Percentiles rank a stretch among this genome's conserved stretches.
phyloP scores from a whole-genome alignment of 1,140 invertebrate genomes.

The Drosophila tsacasi region DNA sequence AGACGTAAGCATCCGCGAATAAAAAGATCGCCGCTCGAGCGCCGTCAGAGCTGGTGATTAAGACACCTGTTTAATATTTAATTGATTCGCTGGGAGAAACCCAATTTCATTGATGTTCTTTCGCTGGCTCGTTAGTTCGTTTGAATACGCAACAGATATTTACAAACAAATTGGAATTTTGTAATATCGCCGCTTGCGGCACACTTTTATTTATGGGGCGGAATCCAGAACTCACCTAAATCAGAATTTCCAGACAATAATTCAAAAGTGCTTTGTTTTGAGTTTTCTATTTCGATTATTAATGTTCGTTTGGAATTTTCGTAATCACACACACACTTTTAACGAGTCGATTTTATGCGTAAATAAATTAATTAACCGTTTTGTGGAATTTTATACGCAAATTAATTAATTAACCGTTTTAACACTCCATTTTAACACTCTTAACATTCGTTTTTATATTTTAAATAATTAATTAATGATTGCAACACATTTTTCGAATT shows the following conservation, averaged over 20 bases:
- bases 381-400: conserved; percentile 16
- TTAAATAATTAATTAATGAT: conserved; percentile 9
- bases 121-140: conserved; percentile 9
- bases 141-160: conserved; percentile 48
- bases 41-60: conserved; percentile 16
- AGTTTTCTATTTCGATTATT: conserved; percentile 34
- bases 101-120: conserved; percentile 69
- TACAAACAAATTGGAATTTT: conserved; percentile 60
- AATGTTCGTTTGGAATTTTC: conserved; percentile 40
- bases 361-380: conserved; percentile 16
- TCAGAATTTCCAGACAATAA: conserved; percentile 55
- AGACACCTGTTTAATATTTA: conserved; percentile 36
- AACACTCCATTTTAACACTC: conserved; percentile 7
- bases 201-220: conserved; percentile 65
- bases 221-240: conserved; percentile 69
- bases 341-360: conserved; percentile 4
- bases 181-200: conserved; percentile 48
- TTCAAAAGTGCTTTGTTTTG: conserved; percentile 58
- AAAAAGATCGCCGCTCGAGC: conserved; percentile 1
- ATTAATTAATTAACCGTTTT: conserved; percentile 22
- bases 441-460: conserved; percentile 18
- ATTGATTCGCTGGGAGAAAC: conserved; percentile 52
- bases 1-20: conserved; percentile 48
- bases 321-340: conserved; percentile 17
- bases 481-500: conserved; percentile 10